Conservation (phyloP, 2,797 vertebrate species). For the Sternotherus odoratus region DNA sequence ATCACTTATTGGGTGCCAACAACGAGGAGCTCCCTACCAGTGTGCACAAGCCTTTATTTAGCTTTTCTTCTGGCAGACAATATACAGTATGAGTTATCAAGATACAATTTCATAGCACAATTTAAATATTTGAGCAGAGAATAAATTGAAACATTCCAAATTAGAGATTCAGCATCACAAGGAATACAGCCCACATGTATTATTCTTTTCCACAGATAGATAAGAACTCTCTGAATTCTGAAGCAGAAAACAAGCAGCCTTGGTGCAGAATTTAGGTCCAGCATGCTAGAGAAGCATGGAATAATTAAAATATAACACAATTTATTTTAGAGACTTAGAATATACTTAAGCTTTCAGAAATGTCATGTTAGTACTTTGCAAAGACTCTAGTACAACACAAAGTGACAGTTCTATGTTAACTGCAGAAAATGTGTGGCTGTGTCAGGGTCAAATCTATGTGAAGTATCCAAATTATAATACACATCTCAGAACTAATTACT, state of each 20-base stretch:
- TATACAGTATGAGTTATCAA: neutral
- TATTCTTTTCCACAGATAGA: neutral
- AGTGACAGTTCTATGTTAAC: neutral
- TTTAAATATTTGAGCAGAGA: neutral
- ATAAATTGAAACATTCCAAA: neutral
- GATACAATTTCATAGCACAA: neutral
- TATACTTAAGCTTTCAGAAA: neutral
- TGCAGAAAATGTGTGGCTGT: neutral
- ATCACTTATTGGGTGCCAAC: neutral
- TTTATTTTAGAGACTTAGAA: neutral
- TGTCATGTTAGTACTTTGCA: neutral
- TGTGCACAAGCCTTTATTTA: neutral
- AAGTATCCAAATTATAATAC: neutral
- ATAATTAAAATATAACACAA: accelerated
- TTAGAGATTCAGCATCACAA: neutral
- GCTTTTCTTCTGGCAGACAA: neutral
- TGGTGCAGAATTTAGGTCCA: accelerated
- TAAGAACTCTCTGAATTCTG: accelerated
- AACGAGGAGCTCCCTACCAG: neutral
- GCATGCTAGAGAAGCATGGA: accelerated
- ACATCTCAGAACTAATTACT: neutral
- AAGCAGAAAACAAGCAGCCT: accelerated
- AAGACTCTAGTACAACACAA: neutral
- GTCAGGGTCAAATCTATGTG: neutral
- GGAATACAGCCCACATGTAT: neutral